Conservation (phyloP, 2,113 vertebrate genomes). For the Baryphthengus martii region DNA sequence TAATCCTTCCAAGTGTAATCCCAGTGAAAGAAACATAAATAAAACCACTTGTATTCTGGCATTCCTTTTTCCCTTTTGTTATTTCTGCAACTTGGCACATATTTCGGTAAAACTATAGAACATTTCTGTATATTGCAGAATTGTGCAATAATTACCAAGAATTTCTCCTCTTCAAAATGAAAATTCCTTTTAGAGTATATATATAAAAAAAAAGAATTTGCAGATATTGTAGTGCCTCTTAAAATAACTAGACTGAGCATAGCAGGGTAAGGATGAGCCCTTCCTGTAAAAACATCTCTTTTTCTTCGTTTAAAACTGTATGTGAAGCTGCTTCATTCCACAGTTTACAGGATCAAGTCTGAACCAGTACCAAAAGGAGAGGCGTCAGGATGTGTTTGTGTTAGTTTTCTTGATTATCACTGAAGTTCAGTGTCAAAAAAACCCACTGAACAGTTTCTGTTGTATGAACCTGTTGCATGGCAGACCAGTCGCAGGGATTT, state of each 20-base stretch:
- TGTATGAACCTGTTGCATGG: neutral
- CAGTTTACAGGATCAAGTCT: neutral
- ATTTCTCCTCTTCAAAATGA: neutral
- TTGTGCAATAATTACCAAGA: neutral
- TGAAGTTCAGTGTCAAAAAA: neutral
- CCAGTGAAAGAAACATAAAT: slow-evolving; percentile 52
- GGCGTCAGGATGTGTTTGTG: neutral
- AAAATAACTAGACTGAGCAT: neutral
- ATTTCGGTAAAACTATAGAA: neutral
- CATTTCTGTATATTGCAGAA: neutral
- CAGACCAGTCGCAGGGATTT: neutral
- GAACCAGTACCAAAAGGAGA: neutral
- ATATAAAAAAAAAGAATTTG: neutral
- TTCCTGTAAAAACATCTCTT: neutral
- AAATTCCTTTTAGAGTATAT: neutral
- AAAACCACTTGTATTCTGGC: slow-evolving; percentile 37
- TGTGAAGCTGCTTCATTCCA: neutral
- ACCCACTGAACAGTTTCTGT: neutral
- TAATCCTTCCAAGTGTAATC: slow-evolving; percentile 53
- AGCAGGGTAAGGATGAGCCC: neutral
- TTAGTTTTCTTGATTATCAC: neutral
- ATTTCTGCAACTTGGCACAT: slow-evolving; percentile 1
- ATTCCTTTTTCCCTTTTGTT: slow-evolving; percentile 32
- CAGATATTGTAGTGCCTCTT: neutral
- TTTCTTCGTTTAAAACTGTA: neutral